Conservation (phyloP, 2,113 vertebrate genomes). For the Tringa solitaria region DNA sequence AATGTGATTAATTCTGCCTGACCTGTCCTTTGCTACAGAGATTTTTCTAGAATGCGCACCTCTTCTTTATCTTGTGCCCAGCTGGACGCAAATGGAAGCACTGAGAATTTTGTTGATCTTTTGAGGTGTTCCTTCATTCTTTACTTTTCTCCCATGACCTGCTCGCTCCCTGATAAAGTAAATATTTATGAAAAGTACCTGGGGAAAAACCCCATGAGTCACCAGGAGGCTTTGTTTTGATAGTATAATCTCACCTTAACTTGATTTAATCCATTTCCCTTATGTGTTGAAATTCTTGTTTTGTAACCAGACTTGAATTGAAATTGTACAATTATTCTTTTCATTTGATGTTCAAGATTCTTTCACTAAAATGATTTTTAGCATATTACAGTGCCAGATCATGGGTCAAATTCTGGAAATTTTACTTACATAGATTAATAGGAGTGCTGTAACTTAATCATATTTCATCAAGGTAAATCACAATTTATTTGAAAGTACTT, state of each 20-base stretch:
- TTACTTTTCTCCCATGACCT: background rate
- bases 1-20: background rate
- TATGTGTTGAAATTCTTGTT: background rate
- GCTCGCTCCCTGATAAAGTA: background rate
- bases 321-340: background rate
- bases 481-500: background rate
- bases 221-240: background rate
- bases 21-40: background rate
- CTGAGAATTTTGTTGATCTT: background rate
- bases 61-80: background rate
- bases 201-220: background rate
- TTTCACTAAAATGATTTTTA: background rate
- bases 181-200: background rate
- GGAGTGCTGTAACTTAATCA: background rate
- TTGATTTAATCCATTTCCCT: background rate
- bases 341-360: background rate
- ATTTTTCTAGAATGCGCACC: background rate
- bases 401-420: background rate
- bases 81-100: background rate
- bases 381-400: background rate
- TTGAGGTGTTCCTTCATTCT: background rate
- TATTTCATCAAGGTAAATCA: background rate
- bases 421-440: background rate
- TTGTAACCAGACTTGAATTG: background rate
- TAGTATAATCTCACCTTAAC: background rate